Base-by-base conservation (phyloP, 2,113 vertebrate species). In the Octodon degus region DNA sequence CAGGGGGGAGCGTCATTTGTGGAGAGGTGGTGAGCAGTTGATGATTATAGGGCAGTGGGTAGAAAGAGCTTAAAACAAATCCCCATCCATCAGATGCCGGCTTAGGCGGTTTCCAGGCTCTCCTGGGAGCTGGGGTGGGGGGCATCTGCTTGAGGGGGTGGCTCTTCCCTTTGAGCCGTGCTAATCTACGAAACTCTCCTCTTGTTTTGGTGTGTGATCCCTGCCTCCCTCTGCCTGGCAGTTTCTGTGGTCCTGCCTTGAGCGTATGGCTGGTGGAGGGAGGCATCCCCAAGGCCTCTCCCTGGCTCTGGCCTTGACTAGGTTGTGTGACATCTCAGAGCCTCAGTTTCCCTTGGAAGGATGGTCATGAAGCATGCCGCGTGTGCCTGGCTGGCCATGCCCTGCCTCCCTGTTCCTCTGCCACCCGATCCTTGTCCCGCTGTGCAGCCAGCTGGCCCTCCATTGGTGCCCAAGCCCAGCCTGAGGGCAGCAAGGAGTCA, bases 41-140 rank as follows among this genome's bases (percentile, higher is more conserved):
- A 68, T 95, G 97, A 97, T 98, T 98, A 97, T 89, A 98, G 98
- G 89, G 97, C 27, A 9, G 90, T 1, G 97, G 97, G 98, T 97
- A 98, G 97, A 98, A 98, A 98, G 97, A 98, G 98, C 98, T 97
- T 98, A 98, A 97, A 84, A 96, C 96, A 98, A 98, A 98, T 98
- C 98, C 97, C 94, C 83, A 80, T 97, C 98, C 97, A 86, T 98
- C 97, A 90, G 97, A 97, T 97, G 97, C 97, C 97, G 83, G 98
- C 97, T 97, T 97, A 97, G 67, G 95, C 88, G n/a, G 92, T 91
- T 94, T 97, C 0, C 65, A 95, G 95, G 90, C 91, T 60, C 95
- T 92, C 3, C 65, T 79, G 95, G 95, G 95, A 68, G 87, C 62
- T 2, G 0, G 65, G 50, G 70, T 14, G 4, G 84, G 84, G 89